A percentile compares a stretch with the other conserved stretches of the same genome.
phyloP scores from a whole-genome alignment of 2,797 vertebrate species.

The Florisuga fusca region DNA sequence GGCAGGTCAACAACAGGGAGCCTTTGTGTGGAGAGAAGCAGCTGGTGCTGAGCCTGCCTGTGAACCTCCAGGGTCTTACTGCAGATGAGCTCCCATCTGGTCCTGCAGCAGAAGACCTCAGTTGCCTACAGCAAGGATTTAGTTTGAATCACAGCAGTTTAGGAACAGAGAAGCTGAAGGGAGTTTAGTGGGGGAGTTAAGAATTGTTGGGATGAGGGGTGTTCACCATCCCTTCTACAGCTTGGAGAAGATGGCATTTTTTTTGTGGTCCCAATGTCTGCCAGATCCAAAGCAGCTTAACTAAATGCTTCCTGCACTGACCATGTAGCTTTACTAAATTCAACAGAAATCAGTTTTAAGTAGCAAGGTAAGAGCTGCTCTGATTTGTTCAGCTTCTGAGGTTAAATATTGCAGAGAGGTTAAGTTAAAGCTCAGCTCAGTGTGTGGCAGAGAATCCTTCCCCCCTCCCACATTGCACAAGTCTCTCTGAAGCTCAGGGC shows the following conservation, averaged over 20 bases:
- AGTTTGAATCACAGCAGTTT: background rate
- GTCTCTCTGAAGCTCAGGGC: background rate
- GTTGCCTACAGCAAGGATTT: background rate
- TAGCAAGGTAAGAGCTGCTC: background rate
- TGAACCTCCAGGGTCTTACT: background rate
- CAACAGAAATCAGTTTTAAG: background rate
- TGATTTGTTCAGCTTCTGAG: background rate
- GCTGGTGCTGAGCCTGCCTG: rapidly evolving
- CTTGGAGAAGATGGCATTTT: background rate
- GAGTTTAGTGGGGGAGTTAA: background rate
- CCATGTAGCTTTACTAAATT: background rate
- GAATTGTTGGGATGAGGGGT: rapidly evolving
- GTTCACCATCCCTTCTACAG: background rate
- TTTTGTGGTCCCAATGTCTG: background rate
- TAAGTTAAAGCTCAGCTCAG: background rate
- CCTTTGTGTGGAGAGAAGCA: background rate
- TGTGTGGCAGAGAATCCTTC: background rate
- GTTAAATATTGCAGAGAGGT: background rate
- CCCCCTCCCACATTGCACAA: background rate
- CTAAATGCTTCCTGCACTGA: background rate
- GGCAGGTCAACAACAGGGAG: background rate
- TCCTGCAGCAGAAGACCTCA: background rate
- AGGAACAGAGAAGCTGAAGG: background rate
- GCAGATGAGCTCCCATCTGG: background rate
- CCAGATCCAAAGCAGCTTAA: background rate